Base-by-base conservation (phyloP, 2,797 vertebrate species). In the Pogonophryne albipinna region DNA sequence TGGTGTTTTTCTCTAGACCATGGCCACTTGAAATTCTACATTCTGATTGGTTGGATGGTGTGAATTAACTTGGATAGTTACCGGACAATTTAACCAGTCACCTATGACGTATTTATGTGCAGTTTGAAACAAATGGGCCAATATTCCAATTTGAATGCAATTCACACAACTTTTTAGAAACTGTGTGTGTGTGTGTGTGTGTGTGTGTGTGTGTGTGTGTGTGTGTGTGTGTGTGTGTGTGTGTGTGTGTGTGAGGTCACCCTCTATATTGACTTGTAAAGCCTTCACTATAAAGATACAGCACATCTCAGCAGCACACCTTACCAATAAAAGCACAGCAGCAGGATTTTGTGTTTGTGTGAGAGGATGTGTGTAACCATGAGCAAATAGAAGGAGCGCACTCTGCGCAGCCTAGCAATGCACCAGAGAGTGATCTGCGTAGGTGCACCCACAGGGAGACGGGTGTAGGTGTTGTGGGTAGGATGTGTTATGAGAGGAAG, bases 361-460 rank as follows among this genome's bases (percentile, higher is more conserved):
- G 52, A 67, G n/a, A 61, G 59, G 57, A 68, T 49, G 66, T 42
- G 50, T 65, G 5, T 46, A 2, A 62, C 27, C 10, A 14, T 60
- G 13, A 77, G 41, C 56, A 80, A 75, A 80, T 16, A 79, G 20
- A 52, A 13, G 3, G 20, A 66, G 45, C 41, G 66, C 38, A 55
- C 41, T 69, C 55, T 71, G 59, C n/a, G 53, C 63, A 67, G 74
- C 45, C 50, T 1, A 15, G 66, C 44, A 53, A 46, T 38, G 82
- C 78, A 77, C 76, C 85, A 70, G 47, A 65, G 71, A 73, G 44
- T 1, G 45, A 50, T 59, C 52, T 80, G 80, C 70, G 70, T 75
- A 73, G 80, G 53, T 75, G 2, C 57, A 53, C 46, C 59, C 17
- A 64, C 59, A 53, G 62, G 71, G 46, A 74, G 57, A 74, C 13